These are phyloP conservation scores for Drymodes brunneopygia DNA, from an alignment of 2,113 vertebrate genomes.

Conservation along the genomic window DNA sequence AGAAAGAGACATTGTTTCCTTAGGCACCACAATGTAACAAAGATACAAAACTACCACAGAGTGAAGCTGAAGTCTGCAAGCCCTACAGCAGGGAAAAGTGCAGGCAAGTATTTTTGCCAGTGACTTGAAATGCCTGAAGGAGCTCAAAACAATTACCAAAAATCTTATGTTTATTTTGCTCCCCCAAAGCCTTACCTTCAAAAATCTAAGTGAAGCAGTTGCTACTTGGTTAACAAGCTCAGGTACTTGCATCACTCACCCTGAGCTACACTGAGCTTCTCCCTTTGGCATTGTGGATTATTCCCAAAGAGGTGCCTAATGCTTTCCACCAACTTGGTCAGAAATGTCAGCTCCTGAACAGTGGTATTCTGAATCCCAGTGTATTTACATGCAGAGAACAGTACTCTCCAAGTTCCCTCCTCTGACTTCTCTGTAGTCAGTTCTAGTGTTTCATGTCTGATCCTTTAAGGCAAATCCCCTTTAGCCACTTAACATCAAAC, in stretches of 20 bases:
- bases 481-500: not conserved
- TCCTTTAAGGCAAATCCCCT: constrained; percentile 8
- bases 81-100: not conserved
- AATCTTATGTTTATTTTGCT: not conserved
- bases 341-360: not conserved
- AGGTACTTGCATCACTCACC: not conserved
- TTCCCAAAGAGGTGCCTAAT: not conserved
- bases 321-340: not conserved
- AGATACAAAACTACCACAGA: not conserved
- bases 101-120: not conserved
- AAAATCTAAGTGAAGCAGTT: not conserved
- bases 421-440: not conserved
- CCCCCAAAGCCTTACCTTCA: not conserved
- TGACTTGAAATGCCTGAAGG: not conserved
- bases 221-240: not conserved
- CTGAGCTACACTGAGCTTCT: not conserved
- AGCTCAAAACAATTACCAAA: not conserved
- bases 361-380: not conserved
- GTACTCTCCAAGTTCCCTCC: not conserved
- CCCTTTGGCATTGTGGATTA: not conserved
- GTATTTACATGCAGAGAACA: not conserved
- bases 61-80: not conserved
- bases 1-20: not conserved
- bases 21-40: not conserved
- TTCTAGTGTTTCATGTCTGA: not conserved